Conservation (phyloP, 2,888 invertebrate species). For the Hemicrepidius hirtus region DNA sequence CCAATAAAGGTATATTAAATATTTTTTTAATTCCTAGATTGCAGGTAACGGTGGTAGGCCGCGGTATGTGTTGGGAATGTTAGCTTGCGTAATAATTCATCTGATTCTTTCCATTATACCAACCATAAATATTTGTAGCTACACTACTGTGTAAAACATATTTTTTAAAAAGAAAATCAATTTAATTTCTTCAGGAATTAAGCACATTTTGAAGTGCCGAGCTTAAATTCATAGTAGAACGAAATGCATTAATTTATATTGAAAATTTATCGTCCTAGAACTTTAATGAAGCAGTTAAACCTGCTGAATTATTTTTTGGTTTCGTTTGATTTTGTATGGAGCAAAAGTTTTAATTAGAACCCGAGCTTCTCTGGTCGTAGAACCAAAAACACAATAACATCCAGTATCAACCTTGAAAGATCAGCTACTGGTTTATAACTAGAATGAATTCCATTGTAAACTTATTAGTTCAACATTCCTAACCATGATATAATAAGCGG, state of each 20-base stretch:
- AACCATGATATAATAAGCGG: conserved; percentile 16
- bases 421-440: background rate
- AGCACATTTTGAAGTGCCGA: background rate
- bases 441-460: conserved; percentile 9
- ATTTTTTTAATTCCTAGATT: no score
- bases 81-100: no score
- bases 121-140: no score
- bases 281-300: conserved; percentile 24
- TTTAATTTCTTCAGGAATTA: background rate
- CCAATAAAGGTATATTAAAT: no score
- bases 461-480: conserved; percentile 25
- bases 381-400: background rate
- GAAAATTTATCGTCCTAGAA: conserved; percentile 11
- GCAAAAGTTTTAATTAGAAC: conserved; percentile 6
- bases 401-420: conserved; percentile 8
- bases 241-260: conserved; percentile 1
- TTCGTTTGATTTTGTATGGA: background rate
- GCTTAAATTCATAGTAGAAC: background rate
- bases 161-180: no score
- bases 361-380: background rate
- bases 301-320: conserved; percentile 11
- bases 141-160: no score
- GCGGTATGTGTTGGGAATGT: no score
- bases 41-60: no score
- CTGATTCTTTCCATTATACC: no score